These are phyloP conservation scores for Artibeus jamaicensis DNA, from an alignment of 2,797 vertebrate species.

Conservation along the genomic window DNA sequence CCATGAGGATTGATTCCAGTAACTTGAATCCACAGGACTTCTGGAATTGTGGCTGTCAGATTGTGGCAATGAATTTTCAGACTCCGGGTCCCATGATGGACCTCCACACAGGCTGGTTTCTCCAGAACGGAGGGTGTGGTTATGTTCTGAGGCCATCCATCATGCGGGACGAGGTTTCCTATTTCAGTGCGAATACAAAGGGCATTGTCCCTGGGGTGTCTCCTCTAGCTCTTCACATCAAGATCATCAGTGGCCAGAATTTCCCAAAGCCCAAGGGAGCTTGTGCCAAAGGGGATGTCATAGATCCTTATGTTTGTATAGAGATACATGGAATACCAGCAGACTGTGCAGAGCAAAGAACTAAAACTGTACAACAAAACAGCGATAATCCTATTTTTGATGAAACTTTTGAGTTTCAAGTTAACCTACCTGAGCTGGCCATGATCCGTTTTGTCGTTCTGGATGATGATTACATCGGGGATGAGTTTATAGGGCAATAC, in stretches of 20 bases:
- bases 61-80: conserved; percentile 98
- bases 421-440: conserved; percentile 96
- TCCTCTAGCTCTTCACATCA: conserved; percentile 93
- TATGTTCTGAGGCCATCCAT: conserved; percentile 94
- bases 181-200: conserved; percentile 97
- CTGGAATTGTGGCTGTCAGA: conserved; percentile 98
- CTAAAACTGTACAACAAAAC: conserved; percentile 97
- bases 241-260: conserved; percentile 98
- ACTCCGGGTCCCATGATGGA: conserved; percentile 98
- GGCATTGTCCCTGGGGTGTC: conserved; percentile 96
- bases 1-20: conserved; percentile 96
- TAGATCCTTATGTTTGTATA: conserved; percentile 97
- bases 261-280: conserved; percentile 98
- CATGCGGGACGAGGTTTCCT: conserved; percentile 97
- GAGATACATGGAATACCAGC: conserved; percentile 97
- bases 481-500: conserved; percentile 98
- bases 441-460: conserved; percentile 96
- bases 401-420: conserved; percentile 98
- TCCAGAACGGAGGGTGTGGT: conserved; percentile 95
- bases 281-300: conserved; percentile 97
- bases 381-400: conserved; percentile 97
- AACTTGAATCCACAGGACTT: conserved; percentile 98
- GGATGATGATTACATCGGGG: conserved; percentile 98
- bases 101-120: conserved; percentile 95
- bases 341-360: conserved; percentile 95